Evolutionary conservation across 2,113 vertebrate species (phyloP).

Genomic region (Prolemur simus): DNA sequence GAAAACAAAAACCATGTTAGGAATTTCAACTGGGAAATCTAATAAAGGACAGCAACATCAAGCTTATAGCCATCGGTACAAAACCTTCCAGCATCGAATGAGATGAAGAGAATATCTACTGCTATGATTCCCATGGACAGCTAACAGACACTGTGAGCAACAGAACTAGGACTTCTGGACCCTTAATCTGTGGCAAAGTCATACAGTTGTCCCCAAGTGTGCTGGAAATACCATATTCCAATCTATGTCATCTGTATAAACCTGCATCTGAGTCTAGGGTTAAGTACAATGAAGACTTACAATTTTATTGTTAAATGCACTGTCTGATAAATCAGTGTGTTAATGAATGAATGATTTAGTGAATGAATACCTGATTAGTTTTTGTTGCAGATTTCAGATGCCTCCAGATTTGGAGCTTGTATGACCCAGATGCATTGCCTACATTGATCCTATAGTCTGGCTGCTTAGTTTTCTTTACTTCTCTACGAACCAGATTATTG

Average conservation of each 20-base stretch:
- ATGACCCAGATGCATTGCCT: not conserved
- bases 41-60: not conserved
- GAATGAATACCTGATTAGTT: not conserved
- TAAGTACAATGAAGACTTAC: not conserved
- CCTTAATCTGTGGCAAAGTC: not conserved
- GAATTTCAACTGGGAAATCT: not conserved
- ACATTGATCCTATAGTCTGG: not conserved
- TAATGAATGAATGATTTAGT: not conserved
- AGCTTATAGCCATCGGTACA: not conserved
- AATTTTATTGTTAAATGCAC: not conserved
- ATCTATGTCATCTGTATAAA: not conserved
- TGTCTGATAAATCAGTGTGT: not conserved
- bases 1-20: not conserved
- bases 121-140: not conserved
- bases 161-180: not conserved
- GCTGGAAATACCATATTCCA: not conserved
- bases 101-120: not conserved
- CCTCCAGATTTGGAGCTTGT: not conserved
- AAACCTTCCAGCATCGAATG: not conserved
- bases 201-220: too few species aligned
- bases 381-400: not conserved
- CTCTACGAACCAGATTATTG: not conserved
- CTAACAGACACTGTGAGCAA: not conserved
- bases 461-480: not conserved
- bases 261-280: not conserved